Base-by-base conservation (phyloP, 2,797 vertebrate species). In the Cetoscarus ocellatus region DNA sequence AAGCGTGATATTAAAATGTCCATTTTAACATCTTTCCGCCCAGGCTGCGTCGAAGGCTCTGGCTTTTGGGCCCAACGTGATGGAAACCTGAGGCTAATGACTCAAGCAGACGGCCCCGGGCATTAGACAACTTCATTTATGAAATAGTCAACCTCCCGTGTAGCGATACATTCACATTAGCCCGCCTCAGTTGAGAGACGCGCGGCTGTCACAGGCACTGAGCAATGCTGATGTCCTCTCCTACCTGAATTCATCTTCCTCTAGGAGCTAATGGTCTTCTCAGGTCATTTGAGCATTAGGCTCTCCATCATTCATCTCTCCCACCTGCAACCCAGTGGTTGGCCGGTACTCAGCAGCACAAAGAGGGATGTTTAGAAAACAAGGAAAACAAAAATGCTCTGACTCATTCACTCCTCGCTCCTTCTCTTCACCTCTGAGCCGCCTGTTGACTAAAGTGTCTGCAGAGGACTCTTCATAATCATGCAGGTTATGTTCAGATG, bases 121-220 rank as follows among this genome's bases (percentile, higher is more conserved):
- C 91, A 85, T 86, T 89, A 91, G 90, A 94, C 92, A 90, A 91
- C 89, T 93, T 93, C 89, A 93, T 94, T 93, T 92, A 90, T 91
- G 92, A 91, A 89, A 89, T 79, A 85, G 85, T 87, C 87, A 91
- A 88, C 90, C 90, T 93, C 88, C 89, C 91, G 84, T 91, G 91
- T 87, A 91, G 93, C 85, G 87, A 89, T 91, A 91, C 90, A 85
- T 92, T 90, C 91, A 89, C 85, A 93, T 93, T 92, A 91, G 67
- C 78, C 76, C 64, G 84, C 85, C 83, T 85, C 84, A 87, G 74
- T 90, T 87, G 89, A 93, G 90, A 90, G 89, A 92, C 79, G 72
- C 61, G 27, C 62, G 19, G 78, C 91, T 92, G 91, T 92, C 91
- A 91, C 85, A 88, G 90, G 73, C 85, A 73, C 88, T 91, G 91